Conservation (phyloP, 2,113 vertebrate genomes). For the Micronisus gabar region DNA sequence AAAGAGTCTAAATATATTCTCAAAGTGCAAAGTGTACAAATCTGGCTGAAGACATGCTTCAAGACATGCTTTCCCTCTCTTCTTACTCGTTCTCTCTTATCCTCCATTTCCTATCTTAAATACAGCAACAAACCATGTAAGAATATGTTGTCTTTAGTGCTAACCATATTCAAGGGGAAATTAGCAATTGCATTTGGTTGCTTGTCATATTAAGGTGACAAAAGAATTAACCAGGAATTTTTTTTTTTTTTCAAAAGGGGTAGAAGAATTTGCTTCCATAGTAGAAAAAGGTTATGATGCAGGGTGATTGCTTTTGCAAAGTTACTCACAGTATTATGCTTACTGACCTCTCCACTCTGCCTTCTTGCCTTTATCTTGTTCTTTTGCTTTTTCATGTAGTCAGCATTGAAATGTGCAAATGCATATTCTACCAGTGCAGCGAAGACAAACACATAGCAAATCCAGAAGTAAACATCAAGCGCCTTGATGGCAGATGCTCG, state of each 20-base stretch:
- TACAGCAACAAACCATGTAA: neutral
- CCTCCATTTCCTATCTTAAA: neutral
- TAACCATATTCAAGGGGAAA: neutral
- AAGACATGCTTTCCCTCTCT: neutral
- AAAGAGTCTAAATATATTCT: neutral
- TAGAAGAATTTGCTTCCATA: neutral
- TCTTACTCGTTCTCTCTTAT: neutral
- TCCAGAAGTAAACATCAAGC: constrained; percentile 97
- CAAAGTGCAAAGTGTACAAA: neutral
- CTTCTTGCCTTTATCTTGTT: constrained; percentile 86
- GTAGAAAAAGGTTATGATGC: neutral
- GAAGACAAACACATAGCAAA: constrained; percentile 97
- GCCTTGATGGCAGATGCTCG: constrained; percentile 96
- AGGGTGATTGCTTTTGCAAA: neutral
- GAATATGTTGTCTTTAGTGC: neutral
- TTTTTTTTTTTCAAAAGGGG: neutral
- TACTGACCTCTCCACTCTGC: constrained; percentile 81
- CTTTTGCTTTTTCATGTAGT: constrained; percentile 94
- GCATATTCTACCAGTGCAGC: constrained; percentile 95
- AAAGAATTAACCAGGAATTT: neutral
- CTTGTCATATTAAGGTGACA: neutral
- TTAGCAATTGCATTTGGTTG: neutral
- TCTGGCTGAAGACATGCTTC: neutral
- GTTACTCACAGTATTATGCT: neutral
- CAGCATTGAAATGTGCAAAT: constrained; percentile 96